Percentiles rank a stretch among this genome's conserved stretches.
Conservation (phyloP, 2,113 vertebrate genomes). For the Noctilio leporinus region DNA sequence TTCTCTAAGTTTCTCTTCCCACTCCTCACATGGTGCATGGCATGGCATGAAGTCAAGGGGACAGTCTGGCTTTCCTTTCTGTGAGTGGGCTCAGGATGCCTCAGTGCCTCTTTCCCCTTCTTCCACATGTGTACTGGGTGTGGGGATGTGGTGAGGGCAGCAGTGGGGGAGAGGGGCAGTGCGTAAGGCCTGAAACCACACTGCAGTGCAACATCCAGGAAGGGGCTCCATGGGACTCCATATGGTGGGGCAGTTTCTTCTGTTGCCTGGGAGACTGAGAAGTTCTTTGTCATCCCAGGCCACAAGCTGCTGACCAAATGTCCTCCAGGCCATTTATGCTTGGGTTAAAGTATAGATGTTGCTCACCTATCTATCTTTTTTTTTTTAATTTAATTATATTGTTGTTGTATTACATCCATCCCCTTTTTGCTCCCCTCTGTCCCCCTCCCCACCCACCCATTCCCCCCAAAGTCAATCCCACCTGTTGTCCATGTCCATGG, state of each 20-base stretch:
- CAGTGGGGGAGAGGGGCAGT: neutral
- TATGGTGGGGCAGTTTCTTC: neutral
- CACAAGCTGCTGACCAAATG: neutral
- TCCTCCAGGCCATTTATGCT: neutral
- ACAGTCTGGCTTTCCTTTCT: neutral
- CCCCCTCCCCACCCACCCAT: too few species aligned
- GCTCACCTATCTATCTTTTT: rapidly evolving
- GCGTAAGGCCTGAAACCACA: too few species aligned
- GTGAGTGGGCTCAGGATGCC: neutral
- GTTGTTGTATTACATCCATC: too few species aligned
- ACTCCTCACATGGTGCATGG: neutral
- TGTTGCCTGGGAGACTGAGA: neutral
- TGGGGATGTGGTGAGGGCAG: neutral
- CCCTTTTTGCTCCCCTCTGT: too few species aligned
- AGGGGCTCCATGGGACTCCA: neutral
- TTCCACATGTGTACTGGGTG: rapidly evolving
- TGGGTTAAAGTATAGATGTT: neutral
- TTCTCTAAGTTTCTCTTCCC: neutral
- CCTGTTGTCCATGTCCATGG: too few species aligned
- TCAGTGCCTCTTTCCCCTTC: neutral
- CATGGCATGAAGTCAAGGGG: neutral
- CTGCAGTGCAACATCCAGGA: neutral
- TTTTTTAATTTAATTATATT: too few species aligned
- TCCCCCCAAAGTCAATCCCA: too few species aligned
- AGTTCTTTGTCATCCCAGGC: neutral